Percentiles rank a stretch among this genome's conserved stretches.
Conservation (phyloP, 2,888 invertebrate genomes). For the Pollenia labialis region DNA sequence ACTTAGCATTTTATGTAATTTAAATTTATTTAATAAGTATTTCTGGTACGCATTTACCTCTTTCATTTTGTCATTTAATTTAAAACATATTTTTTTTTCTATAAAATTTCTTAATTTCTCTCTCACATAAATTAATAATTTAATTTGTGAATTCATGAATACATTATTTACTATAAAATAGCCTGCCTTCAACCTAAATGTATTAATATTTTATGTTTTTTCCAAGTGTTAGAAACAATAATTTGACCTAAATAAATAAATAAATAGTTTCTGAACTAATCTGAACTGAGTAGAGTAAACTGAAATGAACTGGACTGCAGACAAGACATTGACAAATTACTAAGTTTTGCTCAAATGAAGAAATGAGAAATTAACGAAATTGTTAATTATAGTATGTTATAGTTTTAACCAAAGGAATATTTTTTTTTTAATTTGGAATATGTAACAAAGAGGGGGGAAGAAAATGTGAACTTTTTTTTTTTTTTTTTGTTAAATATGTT, state of each 20-base stretch:
- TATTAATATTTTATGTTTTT: slow-evolving; percentile 58
- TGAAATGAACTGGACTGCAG: slow-evolving; percentile 7
- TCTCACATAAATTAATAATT: slow-evolving; percentile 34
- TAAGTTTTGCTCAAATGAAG: slow-evolving; percentile 13
- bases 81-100: not conserved
- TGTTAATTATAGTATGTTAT: slow-evolving; percentile 52
- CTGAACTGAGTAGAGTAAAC: slow-evolving; percentile 8
- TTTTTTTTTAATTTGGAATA: not conserved
- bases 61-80: not conserved
- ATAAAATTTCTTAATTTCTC: not conserved
- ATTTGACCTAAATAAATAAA: slow-evolving; percentile 65
- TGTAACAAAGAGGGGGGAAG: too few relatives aligned
- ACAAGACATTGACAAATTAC: slow-evolving; percentile 53
- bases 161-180: not conserved
- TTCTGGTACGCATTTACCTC: too few relatives aligned
- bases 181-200: not conserved
- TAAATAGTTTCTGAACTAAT: slow-evolving; percentile 20
- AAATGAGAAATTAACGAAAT: slow-evolving; percentile 35
- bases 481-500: too few relatives aligned
- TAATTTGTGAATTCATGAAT: slow-evolving; percentile 10
- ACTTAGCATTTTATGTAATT: too few relatives aligned
- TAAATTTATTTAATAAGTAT: too few relatives aligned
- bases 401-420: slow-evolving; percentile 26
- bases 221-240: slow-evolving; percentile 59
- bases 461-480: too few relatives aligned